Base-by-base conservation (phyloP, 2,797 vertebrate species). In the Capromys pilorides region DNA sequence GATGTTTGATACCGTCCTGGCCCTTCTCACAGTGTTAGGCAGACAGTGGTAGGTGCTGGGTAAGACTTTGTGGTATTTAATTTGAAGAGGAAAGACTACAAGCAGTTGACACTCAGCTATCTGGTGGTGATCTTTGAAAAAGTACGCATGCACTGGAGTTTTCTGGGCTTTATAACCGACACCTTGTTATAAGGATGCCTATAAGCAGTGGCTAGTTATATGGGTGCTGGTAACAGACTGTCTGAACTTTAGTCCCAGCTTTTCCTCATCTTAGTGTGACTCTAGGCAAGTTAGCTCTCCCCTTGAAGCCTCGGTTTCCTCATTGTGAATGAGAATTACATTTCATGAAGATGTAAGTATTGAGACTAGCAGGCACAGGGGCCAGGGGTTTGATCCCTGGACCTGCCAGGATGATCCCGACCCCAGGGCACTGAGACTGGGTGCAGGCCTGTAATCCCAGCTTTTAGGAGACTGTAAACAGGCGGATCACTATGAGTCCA, bases 31-130 rank as follows among this genome's bases (percentile, higher is more conserved):
- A 84, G 81, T 16, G 5, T 36, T 88, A 75, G 19, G 22, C 24
- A 71, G 67, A 86, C 66, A 69, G 77, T n/a, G 16, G 66, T 26
- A 90, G 31, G 24, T 80, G 51, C 88, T 16, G 2, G n/a, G 28
- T 41, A 79, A 88, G 41, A 73, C 10, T 89, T 67, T 91, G 71
- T 51, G n/a, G 57, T 85, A n/a, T 54, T 92, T 88, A 61, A 62
- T 86, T 92, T 95, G 84, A 59, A 80, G 86, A 78, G 61, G n/a
- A 5, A 64, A 11, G 36, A 4, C 41, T 21, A 16, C 2, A 6
- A 3, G 31, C 36, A 78, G 36, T n/a, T 73, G 24, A 26, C 57
- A 1, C 22, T 62, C 7, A 33, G 45, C 45, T 66, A 3, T 2
- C 0, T 26, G 41, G 81, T 51, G 86, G 66, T 22, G 59, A 51